Conservation (phyloP, 2,888 invertebrate species). For the Agonopterix arenella region DNA sequence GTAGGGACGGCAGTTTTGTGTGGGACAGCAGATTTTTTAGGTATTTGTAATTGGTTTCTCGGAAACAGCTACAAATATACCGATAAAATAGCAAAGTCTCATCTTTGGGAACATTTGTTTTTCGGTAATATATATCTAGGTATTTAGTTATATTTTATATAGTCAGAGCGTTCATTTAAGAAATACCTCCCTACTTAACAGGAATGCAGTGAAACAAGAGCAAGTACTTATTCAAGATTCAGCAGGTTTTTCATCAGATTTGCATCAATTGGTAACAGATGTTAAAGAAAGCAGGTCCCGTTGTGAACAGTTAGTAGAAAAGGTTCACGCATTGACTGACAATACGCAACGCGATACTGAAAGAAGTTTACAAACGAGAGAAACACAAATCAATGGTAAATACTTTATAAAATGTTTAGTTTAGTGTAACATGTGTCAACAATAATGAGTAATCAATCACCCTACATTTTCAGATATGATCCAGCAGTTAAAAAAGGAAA, state of each 20-base stretch:
- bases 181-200: conserved; percentile 13
- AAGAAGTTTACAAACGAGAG: conserved; percentile 67
- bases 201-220: conserved; percentile 73
- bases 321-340: conserved; percentile 59
- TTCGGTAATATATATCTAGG: too few species aligned
- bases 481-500: conserved; percentile 71
- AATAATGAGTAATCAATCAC: too few species aligned
- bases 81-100: too few species aligned
- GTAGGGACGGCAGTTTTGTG: too few species aligned
- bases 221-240: conserved; percentile 67
- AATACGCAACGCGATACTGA: conserved; percentile 62
- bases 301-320: conserved; percentile 62
- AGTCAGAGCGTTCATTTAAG: background rate
- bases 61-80: too few species aligned
- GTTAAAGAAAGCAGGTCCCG: conserved; percentile 64
- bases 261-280: conserved; percentile 62
- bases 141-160: too few species aligned
- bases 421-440: too few species aligned
- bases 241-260: conserved; percentile 63
- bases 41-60: too few species aligned
- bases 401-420: background rate
- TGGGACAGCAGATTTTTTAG: too few species aligned
- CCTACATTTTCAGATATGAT: conserved; percentile 64
- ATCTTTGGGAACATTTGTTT: too few species aligned
- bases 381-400: conserved; percentile 73